Base-by-base conservation (phyloP, 2,888 invertebrate genomes). In the Nomada fabriciana region DNA sequence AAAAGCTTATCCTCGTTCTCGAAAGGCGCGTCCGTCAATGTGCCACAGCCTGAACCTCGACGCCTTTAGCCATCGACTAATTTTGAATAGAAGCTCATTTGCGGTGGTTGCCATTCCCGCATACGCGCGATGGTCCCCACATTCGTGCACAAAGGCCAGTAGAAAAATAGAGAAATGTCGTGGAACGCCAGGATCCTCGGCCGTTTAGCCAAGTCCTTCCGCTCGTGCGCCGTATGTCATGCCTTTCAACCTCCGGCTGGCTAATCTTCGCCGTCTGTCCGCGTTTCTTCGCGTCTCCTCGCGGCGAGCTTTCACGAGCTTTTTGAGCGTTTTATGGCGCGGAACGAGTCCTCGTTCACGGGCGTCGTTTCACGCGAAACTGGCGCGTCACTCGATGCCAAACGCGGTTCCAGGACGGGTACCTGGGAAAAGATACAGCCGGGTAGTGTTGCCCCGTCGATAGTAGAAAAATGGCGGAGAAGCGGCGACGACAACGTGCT, bases 71-170 rank as follows among this genome's bases (percentile, higher is more conserved):
- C 87, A 67, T 69, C 88, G 87, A 89, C 90, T 91, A 92, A 92
- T 92, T 91, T 91, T 92, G 90, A 91, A 92, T 92, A 91, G 92
- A 82, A 65, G 85, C 90, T 92, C 91, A 88, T 92, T 92, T 91
- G 89, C 85, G 88, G 72, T 70, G 53, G 25, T 61, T 61, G 42
- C 57, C 50, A 29, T 42, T 72, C 60, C 42, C 55, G 25, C 25
- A 13, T n/a, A 61, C 50, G 55, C 42, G 13, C 69, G 55, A 20
- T 4, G 23, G 7, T 36, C 36, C 55, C 55, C 10, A 2, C 20
- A n/a, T 53, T 50, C 43, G 5, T 10, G 60, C 60, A 42, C 71
- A 71, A 65, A 57, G 23, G 61, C 67, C n/a, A 18, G 2, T 1
- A 29, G 50, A 47, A 80, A 70, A 69, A 81, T 67, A 68, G 36